These are phyloP conservation scores for Eretmochelys imbricata DNA, from an alignment of 2,113 vertebrate genomes.

Conservation along the genomic window DNA sequence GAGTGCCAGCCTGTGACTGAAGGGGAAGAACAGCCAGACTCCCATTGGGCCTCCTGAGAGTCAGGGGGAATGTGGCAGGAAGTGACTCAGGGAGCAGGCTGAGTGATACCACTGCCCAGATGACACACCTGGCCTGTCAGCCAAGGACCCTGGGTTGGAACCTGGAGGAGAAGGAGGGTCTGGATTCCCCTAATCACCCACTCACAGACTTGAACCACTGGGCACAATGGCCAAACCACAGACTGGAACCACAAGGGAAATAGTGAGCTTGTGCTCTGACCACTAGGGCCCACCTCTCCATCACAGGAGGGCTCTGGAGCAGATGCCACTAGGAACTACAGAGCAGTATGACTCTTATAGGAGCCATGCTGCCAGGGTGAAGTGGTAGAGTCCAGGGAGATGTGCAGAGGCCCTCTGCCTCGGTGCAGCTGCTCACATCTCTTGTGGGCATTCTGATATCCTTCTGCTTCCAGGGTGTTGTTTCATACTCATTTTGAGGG, in stretches of 20 bases:
- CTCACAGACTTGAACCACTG: not conserved
- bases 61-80: not conserved
- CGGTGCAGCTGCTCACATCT: not conserved
- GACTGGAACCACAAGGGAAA: not conserved
- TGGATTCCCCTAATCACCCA: not conserved
- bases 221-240: not conserved
- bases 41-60: not conserved
- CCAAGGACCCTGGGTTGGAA: not conserved
- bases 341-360: not conserved
- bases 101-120: not conserved
- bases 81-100: not conserved
- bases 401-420: not conserved
- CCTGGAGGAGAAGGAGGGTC: not conserved
- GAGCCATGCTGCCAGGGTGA: not conserved
- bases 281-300: not conserved
- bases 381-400: rapidly evolving
- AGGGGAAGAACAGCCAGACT: not conserved
- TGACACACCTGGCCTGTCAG: not conserved
- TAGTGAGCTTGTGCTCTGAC: not conserved
- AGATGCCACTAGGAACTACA: not conserved
- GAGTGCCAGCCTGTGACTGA: not conserved
- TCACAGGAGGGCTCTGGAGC: not conserved
- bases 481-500: not conserved
- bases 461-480: not conserved
- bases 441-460: not conserved